Percentiles rank a stretch among this genome's conserved stretches.
phyloP scores from a whole-genome alignment of 1,140 invertebrate genomes.

The Aphaenogaster ashmeadi region DNA sequence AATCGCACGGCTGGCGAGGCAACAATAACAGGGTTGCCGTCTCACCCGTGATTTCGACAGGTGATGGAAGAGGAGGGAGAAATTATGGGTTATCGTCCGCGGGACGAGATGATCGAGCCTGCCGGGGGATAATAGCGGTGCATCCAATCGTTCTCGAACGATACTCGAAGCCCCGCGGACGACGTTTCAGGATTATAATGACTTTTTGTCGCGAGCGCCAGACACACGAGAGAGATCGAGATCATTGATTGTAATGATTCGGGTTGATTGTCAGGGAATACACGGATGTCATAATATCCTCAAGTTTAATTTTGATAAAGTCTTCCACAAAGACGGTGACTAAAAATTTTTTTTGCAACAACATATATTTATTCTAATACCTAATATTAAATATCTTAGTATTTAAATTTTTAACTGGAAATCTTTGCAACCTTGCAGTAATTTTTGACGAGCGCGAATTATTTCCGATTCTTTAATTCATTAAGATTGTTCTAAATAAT shows the following conservation, averaged over 20 bases:
- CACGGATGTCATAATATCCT: background rate
- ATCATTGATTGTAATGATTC: slow-evolving; percentile 23
- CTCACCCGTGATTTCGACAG: slow-evolving; percentile 60
- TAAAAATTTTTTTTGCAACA: background rate
- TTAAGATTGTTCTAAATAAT: background rate
- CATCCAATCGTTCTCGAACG: slow-evolving; percentile 53
- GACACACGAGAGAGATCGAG: background rate
- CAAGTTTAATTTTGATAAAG: background rate
- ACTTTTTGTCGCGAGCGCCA: slow-evolving; percentile 22
- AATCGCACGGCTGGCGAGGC: slow-evolving; percentile 38
- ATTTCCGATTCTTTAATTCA: background rate
- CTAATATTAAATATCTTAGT: background rate
- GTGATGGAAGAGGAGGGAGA: slow-evolving; percentile 1
- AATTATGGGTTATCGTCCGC: slow-evolving; percentile 49
- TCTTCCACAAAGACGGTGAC: background rate
- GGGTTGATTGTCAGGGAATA: background rate
- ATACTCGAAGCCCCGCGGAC: background rate
- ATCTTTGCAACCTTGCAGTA: background rate
- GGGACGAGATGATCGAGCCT: slow-evolving; percentile 53
- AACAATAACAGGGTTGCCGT: slow-evolving; percentile 49
- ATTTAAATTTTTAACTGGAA: background rate
- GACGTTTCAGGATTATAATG: slow-evolving; percentile 58
- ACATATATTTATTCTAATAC: background rate
- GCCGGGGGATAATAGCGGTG: slow-evolving; percentile 67
- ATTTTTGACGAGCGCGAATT: background rate